Evolutionary conservation across 2,888 invertebrate genomes (phyloP), one percentile per base, ranked within the genome.

Genomic region (Thymelicus sylvestris): DNA sequence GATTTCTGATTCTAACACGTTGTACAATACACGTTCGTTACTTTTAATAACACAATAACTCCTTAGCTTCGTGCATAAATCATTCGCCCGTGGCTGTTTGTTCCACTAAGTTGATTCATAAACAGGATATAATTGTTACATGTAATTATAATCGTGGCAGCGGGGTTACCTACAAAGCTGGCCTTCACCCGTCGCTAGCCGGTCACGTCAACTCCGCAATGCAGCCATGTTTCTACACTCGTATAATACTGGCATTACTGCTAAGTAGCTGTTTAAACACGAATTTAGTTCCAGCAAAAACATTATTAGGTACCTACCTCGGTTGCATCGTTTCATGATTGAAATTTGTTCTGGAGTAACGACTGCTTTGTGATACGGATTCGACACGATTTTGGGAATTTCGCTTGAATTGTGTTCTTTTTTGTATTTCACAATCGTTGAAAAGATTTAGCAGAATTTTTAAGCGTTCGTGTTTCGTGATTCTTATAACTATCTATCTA

Each of bases 101-200:
- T 67, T 67, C 50, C 67, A 48, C 39, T 65, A 7, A 41, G 38
- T 64, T 63, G 48, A 57, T 57, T 69, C 38, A 64, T 65, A 70
- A 65, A 70, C 70, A 70, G 65, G 65, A 65, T 70, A 70, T 65
- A 70, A 70, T 65, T 70, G 64, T 64, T 69, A 39, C 48, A 59
- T 69, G 59, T 44, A 70, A 60, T 61, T 65, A 52, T 70, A 65
- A 65, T 65, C 65, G 70, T 52, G 65, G 50, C 41, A 62, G n/a
- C 52, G 57, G 64, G 39, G 60, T 52, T 66, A 55, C 55, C 59
- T 50, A 59, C 69, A 59, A 59, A 39, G 69, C 31, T 70, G 70
- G 65, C 70, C 65, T 70, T 70, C 65, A 66, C 65, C 65, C 50
- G 67, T 41, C 59, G 31, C 50, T 15, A 15, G 48, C 60, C 60